Base-by-base conservation (phyloP, 2,888 invertebrate species). In the Altica lythri region DNA sequence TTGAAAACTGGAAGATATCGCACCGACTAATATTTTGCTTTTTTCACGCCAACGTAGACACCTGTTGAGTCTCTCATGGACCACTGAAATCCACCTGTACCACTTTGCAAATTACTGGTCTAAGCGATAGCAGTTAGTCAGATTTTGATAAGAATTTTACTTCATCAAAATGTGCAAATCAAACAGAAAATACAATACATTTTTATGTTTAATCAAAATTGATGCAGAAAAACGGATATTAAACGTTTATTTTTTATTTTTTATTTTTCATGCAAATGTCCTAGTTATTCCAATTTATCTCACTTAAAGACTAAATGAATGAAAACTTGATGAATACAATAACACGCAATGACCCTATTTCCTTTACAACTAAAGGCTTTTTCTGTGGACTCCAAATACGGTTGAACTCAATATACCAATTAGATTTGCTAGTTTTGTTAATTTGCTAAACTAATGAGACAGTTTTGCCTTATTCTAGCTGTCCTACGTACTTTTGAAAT, bases 401-500 rank as follows among this genome's bases (percentile, higher is more conserved):
- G 35, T 10, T 12, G 47, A 10, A 17, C 47, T 37, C 12, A 46
- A 46, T 46, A 27, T 37, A 35, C 46, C 46, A 46, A 47, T 47
- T 47, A 47, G 37, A 37, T 17, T 6, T 12, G 17, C 37, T 27
- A 32, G 22, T 47, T 47, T 47, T 17, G 37, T 47, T 47, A 47
- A 27, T 37, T 37, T 16, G 27, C 27, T 27, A 12, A 34, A 37
- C 47, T 47, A 47, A 47, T 38, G 38, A 47, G 37, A 47, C 47
- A 18, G 27, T 37, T 47, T 40, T 38, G 37, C 47, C 46, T 47
- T 47, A 47, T 47, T 47, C 27, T 12, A 12, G 17, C 14, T 47
- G 25, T 47, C 17, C 27, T 37, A 37, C 37, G 37, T 29, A 47
- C 27, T 35, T 46, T 35, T 25, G 37, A 37, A 38, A 47, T 25